These are phyloP conservation scores for Mylabris sibirica DNA, from an alignment of 2,888 invertebrate genomes.

Conservation along the genomic window DNA sequence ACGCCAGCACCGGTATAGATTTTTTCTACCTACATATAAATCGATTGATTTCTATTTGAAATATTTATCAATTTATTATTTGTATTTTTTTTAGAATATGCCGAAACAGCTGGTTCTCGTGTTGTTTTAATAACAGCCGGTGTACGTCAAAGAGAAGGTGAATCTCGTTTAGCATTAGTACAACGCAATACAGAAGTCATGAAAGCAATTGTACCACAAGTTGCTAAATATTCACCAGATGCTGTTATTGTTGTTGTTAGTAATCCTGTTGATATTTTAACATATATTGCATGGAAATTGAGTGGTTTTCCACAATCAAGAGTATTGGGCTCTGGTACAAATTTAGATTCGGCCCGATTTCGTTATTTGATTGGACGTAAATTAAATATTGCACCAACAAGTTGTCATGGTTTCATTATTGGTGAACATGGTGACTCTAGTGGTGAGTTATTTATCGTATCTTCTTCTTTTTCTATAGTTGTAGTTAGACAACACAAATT, in stretches of 20 bases:
- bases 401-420: conserved; percentile 92
- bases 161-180: conserved; percentile 84
- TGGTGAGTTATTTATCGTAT: too few species aligned
- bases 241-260: conserved; percentile 86
- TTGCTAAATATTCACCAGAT: conserved; percentile 85
- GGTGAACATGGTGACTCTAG: conserved; percentile 88
- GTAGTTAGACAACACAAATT: conserved; percentile 1
- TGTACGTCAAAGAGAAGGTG: conserved; percentile 88
- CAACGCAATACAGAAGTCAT: conserved; percentile 91
- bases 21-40: too few species aligned
- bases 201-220: conserved; percentile 82
- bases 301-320: conserved; percentile 86
- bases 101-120: conserved; percentile 78
- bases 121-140: conserved; percentile 92
- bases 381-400: conserved; percentile 81
- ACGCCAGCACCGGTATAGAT: conserved; percentile 70
- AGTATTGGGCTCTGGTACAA: conserved; percentile 92
- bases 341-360: conserved; percentile 91
- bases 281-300: conserved; percentile 94
- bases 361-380: conserved; percentile 86
- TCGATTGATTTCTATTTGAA: too few species aligned
- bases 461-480: too few species aligned
- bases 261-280: conserved; percentile 92
- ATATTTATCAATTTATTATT: not conserved
- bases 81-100: conserved; percentile 69